Evolutionary conservation across 2,888 invertebrate genomes (phyloP).

Genomic region (Unio pictorum): DNA sequence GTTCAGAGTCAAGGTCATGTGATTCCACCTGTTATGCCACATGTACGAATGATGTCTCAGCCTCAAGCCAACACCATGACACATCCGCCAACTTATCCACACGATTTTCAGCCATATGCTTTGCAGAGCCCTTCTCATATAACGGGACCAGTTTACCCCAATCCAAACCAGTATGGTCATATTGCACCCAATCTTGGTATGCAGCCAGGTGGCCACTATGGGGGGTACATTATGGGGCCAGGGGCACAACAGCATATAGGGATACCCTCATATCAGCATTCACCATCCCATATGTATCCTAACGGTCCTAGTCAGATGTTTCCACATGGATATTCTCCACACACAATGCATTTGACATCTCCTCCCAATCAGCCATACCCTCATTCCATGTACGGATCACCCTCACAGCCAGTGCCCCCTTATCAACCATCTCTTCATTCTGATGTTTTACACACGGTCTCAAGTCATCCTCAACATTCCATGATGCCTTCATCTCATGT

Average conservation of each 20-base stretch:
- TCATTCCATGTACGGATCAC: conserved; percentile 16
- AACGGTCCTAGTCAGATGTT: not conserved
- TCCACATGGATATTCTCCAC: conserved; percentile 3
- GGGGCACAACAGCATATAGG: conserved; percentile 19
- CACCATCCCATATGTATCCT: conserved; percentile 16
- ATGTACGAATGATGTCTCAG: no score
- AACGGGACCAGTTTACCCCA: conserved; percentile 33
- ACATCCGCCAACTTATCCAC: no score
- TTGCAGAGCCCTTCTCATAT: no score
- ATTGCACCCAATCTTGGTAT: conserved; percentile 21
- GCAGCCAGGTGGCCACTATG: conserved; percentile 32
- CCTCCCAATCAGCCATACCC: conserved; percentile 24
- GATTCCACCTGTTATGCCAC: no score
- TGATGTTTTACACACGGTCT: not conserved
- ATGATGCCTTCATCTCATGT: no score
- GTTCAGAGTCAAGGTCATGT: no score
- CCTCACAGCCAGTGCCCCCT: conserved; percentile 13
- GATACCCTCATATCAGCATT: conserved; percentile 31
- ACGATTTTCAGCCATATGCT: no score
- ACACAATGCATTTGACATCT: conserved; percentile 23
- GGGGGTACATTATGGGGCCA: conserved; percentile 37
- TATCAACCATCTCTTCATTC: conserved; percentile 2
- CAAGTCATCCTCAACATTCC: not conserved
- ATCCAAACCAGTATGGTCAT: conserved; percentile 36
- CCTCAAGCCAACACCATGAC: no score